These are phyloP conservation scores for Hemistola chrysoprasaria DNA, from an alignment of 2,888 invertebrate genomes.

Conservation along the genomic window DNA sequence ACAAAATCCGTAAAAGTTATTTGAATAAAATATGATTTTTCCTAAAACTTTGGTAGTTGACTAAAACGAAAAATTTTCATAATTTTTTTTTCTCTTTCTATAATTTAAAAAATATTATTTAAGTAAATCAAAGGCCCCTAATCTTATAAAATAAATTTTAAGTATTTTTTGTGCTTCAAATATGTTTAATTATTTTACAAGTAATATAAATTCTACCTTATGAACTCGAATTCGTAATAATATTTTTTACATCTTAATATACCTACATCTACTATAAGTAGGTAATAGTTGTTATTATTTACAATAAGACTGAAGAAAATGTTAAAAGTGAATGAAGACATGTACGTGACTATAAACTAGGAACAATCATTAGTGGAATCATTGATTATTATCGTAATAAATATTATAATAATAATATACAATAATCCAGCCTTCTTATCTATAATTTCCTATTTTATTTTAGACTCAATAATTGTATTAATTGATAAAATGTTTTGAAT, in stretches of 20 bases:
- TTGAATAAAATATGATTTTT: conserved; percentile 25
- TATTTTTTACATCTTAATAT: too few relatives aligned
- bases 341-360: conserved; percentile 40
- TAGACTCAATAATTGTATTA: too few relatives aligned
- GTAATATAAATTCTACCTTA: too few relatives aligned
- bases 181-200: too few relatives aligned
- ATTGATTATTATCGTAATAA: conserved; percentile 8
- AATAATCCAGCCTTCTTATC: too few relatives aligned
- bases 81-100: conserved; percentile 16
- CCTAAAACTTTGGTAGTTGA: conserved; percentile 32
- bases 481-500: too few relatives aligned
- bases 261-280: too few relatives aligned
- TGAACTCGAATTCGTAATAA: too few relatives aligned
- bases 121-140: background rate
- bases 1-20: conserved; percentile 2
- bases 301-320: conserved; percentile 1
- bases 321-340: conserved; percentile 1
- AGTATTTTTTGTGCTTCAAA: background rate
- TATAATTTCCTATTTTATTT: too few relatives aligned
- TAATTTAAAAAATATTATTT: conserved; percentile 5
- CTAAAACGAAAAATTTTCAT: conserved; percentile 22
- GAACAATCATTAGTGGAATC: conserved; percentile 37
- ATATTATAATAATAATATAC: background rate
- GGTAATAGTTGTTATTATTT: background rate
- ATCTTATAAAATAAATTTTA: background rate